A percentile compares a stretch with the other conserved stretches of the same genome.
Evolutionary conservation across 2,888 invertebrate genomes (phyloP).

Genomic region (Selenia dentaria): DNA sequence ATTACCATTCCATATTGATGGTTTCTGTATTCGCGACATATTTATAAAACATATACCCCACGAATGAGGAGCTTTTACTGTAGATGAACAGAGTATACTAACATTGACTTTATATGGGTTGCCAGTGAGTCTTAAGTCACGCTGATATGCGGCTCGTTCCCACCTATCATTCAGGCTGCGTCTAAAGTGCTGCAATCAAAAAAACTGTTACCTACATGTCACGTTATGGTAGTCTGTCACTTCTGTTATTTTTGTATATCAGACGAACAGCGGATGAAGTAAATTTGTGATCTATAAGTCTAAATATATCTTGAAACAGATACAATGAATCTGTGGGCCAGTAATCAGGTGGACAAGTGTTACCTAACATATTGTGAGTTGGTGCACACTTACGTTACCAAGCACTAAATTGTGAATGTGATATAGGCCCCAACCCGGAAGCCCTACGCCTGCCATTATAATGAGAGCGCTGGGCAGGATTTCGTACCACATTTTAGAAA

Average conservation of each 20-base stretch:
- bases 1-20: no score
- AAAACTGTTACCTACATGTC: no score
- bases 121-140: constrained; percentile 85
- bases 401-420: constrained; percentile 84
- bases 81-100: constrained; percentile 42
- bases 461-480: constrained; percentile 87
- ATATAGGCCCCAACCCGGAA: constrained; percentile 86
- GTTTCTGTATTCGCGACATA: no score
- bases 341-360: constrained; percentile 41
- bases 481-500: constrained; percentile 88
- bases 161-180: constrained; percentile 79
- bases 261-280: no score
- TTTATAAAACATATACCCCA: no score
- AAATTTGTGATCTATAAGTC: no score
- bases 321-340: constrained; percentile 14
- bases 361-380: constrained; percentile 59
- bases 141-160: constrained; percentile 83
- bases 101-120: constrained; percentile 86
- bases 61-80: no score
- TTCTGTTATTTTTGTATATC: no score
- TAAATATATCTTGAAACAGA: no score
- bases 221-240: no score
- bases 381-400: constrained; percentile 86
- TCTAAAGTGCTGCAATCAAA: constrained; percentile 79
- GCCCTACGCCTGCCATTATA: constrained; percentile 82